Conservation (phyloP, 2,113 vertebrate species). For the Tenrec ecaudatus region DNA sequence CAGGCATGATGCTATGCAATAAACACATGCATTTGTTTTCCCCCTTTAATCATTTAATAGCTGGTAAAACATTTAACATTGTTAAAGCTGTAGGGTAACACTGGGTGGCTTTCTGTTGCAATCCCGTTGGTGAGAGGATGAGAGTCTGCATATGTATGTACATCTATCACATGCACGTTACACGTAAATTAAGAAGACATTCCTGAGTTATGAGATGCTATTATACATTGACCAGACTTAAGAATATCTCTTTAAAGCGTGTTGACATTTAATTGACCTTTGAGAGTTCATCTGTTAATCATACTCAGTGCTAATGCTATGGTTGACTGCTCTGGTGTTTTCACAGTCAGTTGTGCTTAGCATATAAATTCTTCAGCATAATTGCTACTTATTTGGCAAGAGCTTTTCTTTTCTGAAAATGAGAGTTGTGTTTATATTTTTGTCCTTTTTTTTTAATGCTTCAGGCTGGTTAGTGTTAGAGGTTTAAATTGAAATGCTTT, state of each 20-base stretch:
- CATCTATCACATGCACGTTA: neutral
- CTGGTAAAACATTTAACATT: constrained; percentile 23
- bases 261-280: constrained; percentile 93
- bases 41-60: constrained; percentile 42
- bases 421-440: constrained; percentile 78
- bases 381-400: constrained; percentile 88
- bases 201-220: constrained; percentile 66
- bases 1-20: constrained; percentile 3
- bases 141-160: constrained; percentile 48
- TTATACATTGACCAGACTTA: constrained; percentile 77
- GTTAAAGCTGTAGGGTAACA: constrained; percentile 14
- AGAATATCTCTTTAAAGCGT: constrained; percentile 87
- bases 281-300: constrained; percentile 91
- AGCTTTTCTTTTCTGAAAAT: constrained; percentile 86
- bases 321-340: constrained; percentile 89
- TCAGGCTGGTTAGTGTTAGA: constrained; percentile 80
- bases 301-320: constrained; percentile 87
- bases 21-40: constrained; percentile 14
- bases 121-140: constrained; percentile 34
- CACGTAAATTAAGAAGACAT: constrained; percentile 68
- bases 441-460: constrained; percentile 77
- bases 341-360: constrained; percentile 87
- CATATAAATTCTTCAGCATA: constrained; percentile 89
- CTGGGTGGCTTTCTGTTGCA: constrained; percentile 58
- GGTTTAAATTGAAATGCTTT: constrained; percentile 85